Base-by-base conservation (phyloP, 1,140 invertebrate species). In the Apis cerana region DNA sequence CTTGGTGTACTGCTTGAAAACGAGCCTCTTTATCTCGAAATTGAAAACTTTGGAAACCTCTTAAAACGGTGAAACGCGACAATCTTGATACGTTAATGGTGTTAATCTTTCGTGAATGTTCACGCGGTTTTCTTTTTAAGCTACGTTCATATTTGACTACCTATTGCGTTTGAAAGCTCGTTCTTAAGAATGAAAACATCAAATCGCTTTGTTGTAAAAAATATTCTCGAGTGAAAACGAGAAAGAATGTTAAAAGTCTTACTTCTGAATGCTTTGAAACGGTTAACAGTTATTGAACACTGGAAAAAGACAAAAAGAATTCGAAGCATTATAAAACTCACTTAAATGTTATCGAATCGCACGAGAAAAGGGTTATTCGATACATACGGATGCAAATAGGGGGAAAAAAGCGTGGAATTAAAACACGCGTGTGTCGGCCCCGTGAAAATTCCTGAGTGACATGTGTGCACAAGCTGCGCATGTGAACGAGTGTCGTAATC, bases 401-500 rank as follows among this genome's bases (percentile, higher is more conserved):
- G 12, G 2, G 7, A 13, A 74, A 11, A 33, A 43, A 12, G 12
- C 58, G 33, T 50, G 9, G 50, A 54, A 76, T 75, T 15, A 64
- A 64, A 33, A 7, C 5, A n/a, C 12, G 15, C 19, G 27, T 21
- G 23, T 23, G 7, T 9, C 27, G 65, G 21, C 48, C 13, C 9
- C 13, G 15, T 50, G 62, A 54, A 52, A 33, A 68, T 77, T 68
- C 50, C 17, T 64, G 15, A 27, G 43, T n/a, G 23, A 7, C 12
- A 43, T 75, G 61, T 70, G 70, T 80, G 64, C 76, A 59, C 48
- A n/a, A 56, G 67, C 17, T 21, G 61, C 65, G 65, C 62, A 77
- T 75, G 62, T 76, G 65, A 56, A 59, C 75, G 77, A 80, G 64
- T 86, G 67, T 33, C 78, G 75, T 75, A 81, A 86, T 86, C 85